Conservation (phyloP, 2,113 vertebrate species). For the Ellobius talpinus region DNA sequence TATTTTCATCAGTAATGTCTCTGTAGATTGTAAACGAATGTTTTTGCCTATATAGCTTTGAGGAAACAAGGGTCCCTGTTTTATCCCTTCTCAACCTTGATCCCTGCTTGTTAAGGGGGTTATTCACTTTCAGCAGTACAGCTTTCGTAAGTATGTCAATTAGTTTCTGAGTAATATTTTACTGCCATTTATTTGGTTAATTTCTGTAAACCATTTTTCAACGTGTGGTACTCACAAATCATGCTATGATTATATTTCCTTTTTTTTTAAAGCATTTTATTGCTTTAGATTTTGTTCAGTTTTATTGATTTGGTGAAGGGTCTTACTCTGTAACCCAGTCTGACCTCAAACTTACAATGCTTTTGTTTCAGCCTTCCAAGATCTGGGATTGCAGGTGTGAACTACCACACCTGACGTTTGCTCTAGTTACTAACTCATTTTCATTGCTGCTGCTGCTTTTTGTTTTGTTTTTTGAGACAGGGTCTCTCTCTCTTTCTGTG, state of each 20-base stretch:
- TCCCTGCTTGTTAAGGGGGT: too few relatives aligned
- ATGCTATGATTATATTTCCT: not conserved
- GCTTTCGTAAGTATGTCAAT: not conserved
- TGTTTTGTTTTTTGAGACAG: not conserved
- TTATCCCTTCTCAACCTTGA: not conserved
- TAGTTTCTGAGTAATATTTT: not conserved
- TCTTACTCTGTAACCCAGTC: not conserved
- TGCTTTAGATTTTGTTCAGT: not conserved
- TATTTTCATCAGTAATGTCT: not conserved
- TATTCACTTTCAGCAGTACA: not conserved
- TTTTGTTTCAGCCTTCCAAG: not conserved
- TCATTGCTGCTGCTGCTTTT: not conserved
- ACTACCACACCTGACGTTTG: not conserved
- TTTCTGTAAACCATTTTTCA: constrained; percentile 15
- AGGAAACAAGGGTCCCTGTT: not conserved
- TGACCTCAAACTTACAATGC: not conserved
- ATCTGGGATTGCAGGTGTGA: not conserved
- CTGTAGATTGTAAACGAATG: not conserved
- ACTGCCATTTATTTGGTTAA: not conserved
- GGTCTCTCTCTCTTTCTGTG: not conserved
- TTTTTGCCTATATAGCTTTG: not conserved
- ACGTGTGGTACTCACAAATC: not conserved
- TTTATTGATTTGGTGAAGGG: not conserved
- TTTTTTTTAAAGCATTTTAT: constrained; percentile 13
- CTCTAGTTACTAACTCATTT: not conserved